A percentile compares a stretch with the other conserved stretches of the same genome.
These are phyloP conservation scores for Zapus hudsonius DNA, from an alignment of 2,113 vertebrate genomes.

Conservation along the genomic window DNA sequence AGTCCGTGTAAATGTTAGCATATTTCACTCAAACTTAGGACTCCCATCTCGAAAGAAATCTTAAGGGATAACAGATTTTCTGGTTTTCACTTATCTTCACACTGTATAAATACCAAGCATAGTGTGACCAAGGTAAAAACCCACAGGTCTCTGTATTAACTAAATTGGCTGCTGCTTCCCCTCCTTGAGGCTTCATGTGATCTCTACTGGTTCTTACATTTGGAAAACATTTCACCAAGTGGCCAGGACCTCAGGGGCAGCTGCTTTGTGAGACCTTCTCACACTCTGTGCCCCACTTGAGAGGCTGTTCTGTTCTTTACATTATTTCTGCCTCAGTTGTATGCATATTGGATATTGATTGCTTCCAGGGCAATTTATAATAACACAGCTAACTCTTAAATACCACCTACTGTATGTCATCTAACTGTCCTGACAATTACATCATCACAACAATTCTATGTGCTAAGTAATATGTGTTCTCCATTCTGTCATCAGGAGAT, in stretches of 20 bases:
- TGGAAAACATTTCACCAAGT: neutral
- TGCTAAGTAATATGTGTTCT: neutral
- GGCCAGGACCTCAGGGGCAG: neutral
- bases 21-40: slow-evolving; percentile 36
- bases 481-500: neutral
- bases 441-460: neutral
- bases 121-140: no score
- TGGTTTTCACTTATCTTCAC: neutral
- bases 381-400: neutral
- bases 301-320: neutral
- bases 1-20: neutral
- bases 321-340: neutral
- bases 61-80: neutral
- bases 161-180: neutral
- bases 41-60: neutral
- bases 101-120: neutral
- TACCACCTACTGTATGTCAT: neutral
- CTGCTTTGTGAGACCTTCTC: neutral
- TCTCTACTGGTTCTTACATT: neutral
- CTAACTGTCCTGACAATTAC: neutral
- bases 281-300: fast-evolving
- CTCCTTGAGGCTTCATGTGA: neutral
- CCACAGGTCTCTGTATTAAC: no score
- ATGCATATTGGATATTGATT: neutral
- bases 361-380: neutral